A percentile compares a stretch with the other conserved stretches of the same genome.
These are phyloP conservation scores for Petrosia ficiformis DNA, from an alignment of 37 sponge, comb jelly and placozoan species.

Conservation along the genomic window DNA sequence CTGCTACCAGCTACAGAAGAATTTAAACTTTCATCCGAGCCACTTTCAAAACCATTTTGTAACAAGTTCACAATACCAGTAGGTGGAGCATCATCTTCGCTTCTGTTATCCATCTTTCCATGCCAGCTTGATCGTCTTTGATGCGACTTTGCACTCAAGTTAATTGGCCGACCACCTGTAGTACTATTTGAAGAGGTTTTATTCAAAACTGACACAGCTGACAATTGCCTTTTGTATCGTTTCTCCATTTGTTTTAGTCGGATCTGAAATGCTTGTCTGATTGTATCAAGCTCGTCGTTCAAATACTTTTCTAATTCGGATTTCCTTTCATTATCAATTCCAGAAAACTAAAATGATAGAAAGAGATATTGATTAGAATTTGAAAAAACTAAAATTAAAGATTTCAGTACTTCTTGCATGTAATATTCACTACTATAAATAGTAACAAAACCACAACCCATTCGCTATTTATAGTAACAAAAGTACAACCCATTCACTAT, in stretches of 20 bases:
- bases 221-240: constrained; percentile 48
- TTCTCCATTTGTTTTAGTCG: constrained; percentile 69
- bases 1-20: neutral
- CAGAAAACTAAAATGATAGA: constrained; percentile 9
- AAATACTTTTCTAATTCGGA: constrained; percentile 41
- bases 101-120: neutral
- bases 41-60: neutral
- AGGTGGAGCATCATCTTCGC: neutral
- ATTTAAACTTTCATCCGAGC: neutral
- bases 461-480: too few species aligned
- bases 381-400: neutral
- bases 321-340: constrained; percentile 7
- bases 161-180: constrained; percentile 4
- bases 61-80: neutral
- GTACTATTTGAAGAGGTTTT: neutral
- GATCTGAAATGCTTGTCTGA: constrained; percentile 77
- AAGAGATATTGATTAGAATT: neutral
- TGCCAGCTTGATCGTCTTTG: neutral
- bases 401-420: neutral
- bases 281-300: constrained; percentile 70
- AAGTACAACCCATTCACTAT: too few species aligned
- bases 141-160: neutral
- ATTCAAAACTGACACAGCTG: constrained; percentile 14
- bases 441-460: too few species aligned
- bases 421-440: too few species aligned